Conservation (phyloP, 2,888 invertebrate species). For the Alviniconcha strummeri region DNA sequence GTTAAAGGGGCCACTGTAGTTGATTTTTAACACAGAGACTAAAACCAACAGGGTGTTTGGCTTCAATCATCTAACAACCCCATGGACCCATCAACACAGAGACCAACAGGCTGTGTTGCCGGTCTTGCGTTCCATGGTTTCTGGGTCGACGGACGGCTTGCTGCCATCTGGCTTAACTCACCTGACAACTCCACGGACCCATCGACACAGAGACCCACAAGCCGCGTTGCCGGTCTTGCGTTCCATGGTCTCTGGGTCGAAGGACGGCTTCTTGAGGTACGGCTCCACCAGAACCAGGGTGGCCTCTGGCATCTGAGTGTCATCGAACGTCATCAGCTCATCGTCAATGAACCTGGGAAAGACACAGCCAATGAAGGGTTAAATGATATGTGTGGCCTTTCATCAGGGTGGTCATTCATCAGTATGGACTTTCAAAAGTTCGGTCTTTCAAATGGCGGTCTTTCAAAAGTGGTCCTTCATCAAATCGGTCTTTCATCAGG, state of each 20-base stretch:
- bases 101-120: conserved; percentile 68
- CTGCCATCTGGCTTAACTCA: conserved; percentile 32
- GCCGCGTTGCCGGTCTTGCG: conserved; percentile 68
- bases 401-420: too few relatives aligned
- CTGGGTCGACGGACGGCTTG: conserved; percentile 67
- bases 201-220: conserved; percentile 70
- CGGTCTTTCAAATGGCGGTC: too few relatives aligned
- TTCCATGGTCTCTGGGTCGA: conserved; percentile 67
- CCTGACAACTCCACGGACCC: conserved; percentile 72
- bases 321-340: conserved; percentile 72
- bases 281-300: conserved; percentile 70
- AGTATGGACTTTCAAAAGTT: not conserved
- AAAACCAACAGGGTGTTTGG: too few relatives aligned
- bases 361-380: too few relatives aligned
- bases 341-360: conserved; percentile 69
- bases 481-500: too few relatives aligned
- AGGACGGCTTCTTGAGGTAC: conserved; percentile 70
- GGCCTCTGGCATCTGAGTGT: conserved; percentile 69
- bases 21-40: too few relatives aligned
- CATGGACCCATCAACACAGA: conserved; percentile 71
- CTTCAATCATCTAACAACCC: conserved; percentile 65
- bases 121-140: conserved; percentile 65
- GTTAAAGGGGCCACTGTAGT: too few relatives aligned
- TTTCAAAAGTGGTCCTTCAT: too few relatives aligned
- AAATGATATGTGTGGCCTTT: not conserved